Evolutionary conservation across 2,113 vertebrate genomes (phyloP), one percentile per base, ranked within the genome.

Genomic region (Nothocercus nigrocapillus): DNA sequence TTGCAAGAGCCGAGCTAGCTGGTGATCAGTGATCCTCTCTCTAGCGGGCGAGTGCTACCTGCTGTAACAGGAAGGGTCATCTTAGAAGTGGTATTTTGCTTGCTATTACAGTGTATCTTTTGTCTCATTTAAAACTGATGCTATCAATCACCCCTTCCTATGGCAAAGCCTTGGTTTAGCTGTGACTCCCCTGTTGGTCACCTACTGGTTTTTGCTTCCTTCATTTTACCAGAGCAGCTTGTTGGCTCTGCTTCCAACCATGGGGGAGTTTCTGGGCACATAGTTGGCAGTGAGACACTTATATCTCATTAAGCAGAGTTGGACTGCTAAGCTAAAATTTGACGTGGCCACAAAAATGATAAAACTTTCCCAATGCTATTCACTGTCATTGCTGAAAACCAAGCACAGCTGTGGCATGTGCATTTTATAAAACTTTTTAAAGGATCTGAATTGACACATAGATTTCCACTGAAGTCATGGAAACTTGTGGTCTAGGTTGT

Each of bases 301-400:
- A 82, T 69, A 67, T 47, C 59, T 83, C 85, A 63, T 95, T 94
- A 91, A 38, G 9, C 81, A 69, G 70, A 75, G 69, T 94, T 85
- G 83, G 58, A 67, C 62, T 58, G 36, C 59, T 64, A 80, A 80
- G 34, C 64, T 80, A 85, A 89, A 95, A 70, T 56, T 66, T 67
- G 59, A 88, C 45, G 30, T 64, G 63, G 30, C 63, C 83, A 68
- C 49, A 70, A 74, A 74, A 78, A n/a, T 72, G 30, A 25, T 83
- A 78, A 76, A 95, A 40, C 16, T 61, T 67, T 45, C 80, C 36
- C 12, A 32, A 3, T 27, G 44, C 8, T 47, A 17, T 32, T 87
- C 53, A 22, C 25, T n/a, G 1, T 70, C 16, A 49, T 27, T 32
- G 49, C 75, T 78, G 68, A 42, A 77, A 88, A 63, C 0, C 24